Conservation (phyloP, 1,140 invertebrate species). For the Parapsyche elsis region DNA sequence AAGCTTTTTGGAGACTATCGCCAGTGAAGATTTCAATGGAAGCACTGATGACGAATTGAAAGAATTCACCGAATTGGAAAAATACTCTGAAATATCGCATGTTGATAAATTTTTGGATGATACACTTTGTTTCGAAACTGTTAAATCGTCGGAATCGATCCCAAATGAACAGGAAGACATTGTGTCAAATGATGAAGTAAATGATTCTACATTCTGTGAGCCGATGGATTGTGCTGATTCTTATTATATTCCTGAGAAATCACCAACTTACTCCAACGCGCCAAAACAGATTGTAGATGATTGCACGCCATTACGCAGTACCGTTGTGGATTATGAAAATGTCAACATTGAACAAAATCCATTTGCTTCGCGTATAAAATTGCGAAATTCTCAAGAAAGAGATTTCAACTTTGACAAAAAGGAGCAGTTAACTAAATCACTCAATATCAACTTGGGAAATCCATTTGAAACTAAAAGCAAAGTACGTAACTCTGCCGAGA, state of each 20-base stretch:
- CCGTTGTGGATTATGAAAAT: not conserved
- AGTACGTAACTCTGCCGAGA: slow-evolving; percentile 16
- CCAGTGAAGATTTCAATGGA: not conserved
- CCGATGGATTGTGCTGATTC: slow-evolving; percentile 43
- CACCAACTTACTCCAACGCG: not conserved
- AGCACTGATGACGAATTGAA: not conserved
- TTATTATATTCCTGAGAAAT: not conserved
- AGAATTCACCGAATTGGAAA: slow-evolving; percentile 12
- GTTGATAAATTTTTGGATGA: not conserved
- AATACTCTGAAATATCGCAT: not conserved
- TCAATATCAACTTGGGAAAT: slow-evolving; percentile 8
- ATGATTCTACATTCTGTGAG: slow-evolving; percentile 12
- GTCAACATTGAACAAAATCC: slow-evolving; percentile 23
- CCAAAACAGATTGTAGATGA: not conserved
- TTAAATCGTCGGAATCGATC: too few relatives aligned
- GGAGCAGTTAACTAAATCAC: not conserved
- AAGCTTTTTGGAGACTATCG: not conserved
- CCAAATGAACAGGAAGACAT: too few relatives aligned
- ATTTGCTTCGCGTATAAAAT: slow-evolving; percentile 1
- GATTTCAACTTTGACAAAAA: not conserved
- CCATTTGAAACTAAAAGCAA: slow-evolving; percentile 33
- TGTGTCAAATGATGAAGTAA: too few relatives aligned
- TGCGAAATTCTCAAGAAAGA: slow-evolving; percentile 28
- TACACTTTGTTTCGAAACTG: not conserved
- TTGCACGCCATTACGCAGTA: not conserved